Conservation (phyloP, 2,113 vertebrate genomes). For the Bombycilla garrulus region DNA sequence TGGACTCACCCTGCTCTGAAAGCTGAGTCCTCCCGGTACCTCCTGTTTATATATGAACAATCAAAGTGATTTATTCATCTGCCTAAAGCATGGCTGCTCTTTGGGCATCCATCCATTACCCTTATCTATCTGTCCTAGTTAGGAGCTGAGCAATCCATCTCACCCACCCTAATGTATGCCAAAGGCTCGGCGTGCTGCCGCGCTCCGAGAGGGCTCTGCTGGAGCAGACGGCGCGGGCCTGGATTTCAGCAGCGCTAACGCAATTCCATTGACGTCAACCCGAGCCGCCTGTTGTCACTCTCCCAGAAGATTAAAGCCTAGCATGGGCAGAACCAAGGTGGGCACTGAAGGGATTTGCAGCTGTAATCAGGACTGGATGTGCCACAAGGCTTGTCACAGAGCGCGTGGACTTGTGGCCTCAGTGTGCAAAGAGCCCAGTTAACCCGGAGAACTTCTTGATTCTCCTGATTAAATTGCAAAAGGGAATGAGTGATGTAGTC, state of each 20-base stretch:
- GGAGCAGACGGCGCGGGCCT: not conserved
- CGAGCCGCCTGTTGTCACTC: not conserved
- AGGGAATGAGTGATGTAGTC: not conserved
- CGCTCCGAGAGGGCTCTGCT: not conserved
- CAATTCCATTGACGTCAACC: not conserved
- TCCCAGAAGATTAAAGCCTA: not conserved
- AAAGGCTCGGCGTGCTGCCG: not conserved
- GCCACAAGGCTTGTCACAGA: fast-evolving
- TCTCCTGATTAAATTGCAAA: slow-evolving; percentile 29
- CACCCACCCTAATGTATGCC: not conserved
- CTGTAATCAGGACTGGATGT: not conserved
- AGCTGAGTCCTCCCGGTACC: not conserved
- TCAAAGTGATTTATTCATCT: slow-evolving; percentile 44
- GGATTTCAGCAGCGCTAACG: not conserved
- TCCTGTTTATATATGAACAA: not conserved
- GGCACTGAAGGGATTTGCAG: not conserved
- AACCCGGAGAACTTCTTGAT: not conserved
- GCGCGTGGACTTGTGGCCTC: fast-evolving
- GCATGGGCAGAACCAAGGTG: not conserved
- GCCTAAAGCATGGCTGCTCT: slow-evolving; percentile 7
- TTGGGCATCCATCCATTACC: slow-evolving; percentile 41
- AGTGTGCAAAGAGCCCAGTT: not conserved
- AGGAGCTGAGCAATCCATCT: slow-evolving; percentile 35
- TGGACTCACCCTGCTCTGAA: not conserved
- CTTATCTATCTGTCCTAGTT: slow-evolving; percentile 46